Conservation (phyloP, 2,888 invertebrate genomes). For the Lithosia quadra region DNA sequence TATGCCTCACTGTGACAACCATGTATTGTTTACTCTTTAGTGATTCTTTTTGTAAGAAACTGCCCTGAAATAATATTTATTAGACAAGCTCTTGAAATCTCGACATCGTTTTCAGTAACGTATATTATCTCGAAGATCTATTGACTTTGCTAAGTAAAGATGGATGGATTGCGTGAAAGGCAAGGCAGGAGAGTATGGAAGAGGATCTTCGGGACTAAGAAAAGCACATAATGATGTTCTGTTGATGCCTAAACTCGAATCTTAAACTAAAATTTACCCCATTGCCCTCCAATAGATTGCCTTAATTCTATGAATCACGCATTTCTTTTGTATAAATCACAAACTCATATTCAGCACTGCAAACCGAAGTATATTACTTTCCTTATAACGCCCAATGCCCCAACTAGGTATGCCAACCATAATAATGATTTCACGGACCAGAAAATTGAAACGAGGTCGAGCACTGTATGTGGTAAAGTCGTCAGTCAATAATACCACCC, state of each 20-base stretch:
- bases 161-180: too few species aligned
- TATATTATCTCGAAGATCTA: too few species aligned
- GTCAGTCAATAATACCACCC: neutral
- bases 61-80: neutral
- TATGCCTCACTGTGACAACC: too few species aligned
- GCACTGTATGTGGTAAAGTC: neutral
- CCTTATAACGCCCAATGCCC: neutral
- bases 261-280: too few species aligned
- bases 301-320: neutral
- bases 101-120: too few species aligned
- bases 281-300: neutral
- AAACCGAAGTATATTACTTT: neutral
- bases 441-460: neutral
- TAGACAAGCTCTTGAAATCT: neutral
- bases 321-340: neutral
- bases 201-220: too few species aligned
- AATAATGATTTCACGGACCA: neutral
- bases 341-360: neutral
- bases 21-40: too few species aligned
- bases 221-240: too few species aligned
- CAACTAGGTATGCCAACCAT: constrained; percentile 3
- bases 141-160: too few species aligned
- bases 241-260: too few species aligned
- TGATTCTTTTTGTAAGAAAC: too few species aligned
- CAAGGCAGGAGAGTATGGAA: too few species aligned